Conservation (phyloP, 2,888 invertebrate genomes). For the Zygaena filipendulae region DNA sequence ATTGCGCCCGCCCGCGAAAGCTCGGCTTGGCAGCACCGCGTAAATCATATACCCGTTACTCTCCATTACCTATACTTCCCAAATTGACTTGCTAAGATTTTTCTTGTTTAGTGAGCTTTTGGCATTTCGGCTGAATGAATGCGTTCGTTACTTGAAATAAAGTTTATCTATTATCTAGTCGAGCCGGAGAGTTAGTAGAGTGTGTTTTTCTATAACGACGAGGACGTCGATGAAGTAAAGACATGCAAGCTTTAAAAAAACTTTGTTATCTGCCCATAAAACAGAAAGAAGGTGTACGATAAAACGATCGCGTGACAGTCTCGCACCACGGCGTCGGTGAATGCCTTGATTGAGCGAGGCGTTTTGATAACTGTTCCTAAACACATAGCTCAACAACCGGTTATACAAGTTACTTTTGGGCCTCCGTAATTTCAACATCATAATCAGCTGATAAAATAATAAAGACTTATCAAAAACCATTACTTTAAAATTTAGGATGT, state of each 20-base stretch:
- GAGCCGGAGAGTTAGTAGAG: too few relatives aligned
- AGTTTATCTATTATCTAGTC: too few relatives aligned
- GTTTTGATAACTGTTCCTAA: too few relatives aligned
- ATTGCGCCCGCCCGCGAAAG: conserved; percentile 56
- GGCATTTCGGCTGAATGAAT: too few relatives aligned
- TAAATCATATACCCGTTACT: conserved; percentile 66
- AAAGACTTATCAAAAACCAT: too few relatives aligned
- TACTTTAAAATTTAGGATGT: too few relatives aligned
- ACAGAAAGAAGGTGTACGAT: conserved; percentile 62
- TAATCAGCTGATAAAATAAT: too few relatives aligned
- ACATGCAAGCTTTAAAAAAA: conserved; percentile 64
- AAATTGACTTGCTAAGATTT: conserved; percentile 60
- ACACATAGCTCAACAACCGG: too few relatives aligned
- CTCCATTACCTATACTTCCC: conserved; percentile 66
- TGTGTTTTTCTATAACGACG: conserved; percentile 39
- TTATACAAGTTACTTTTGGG: too few relatives aligned
- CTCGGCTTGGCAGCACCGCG: conserved; percentile 34
- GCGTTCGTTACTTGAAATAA: too few relatives aligned
- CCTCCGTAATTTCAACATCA: too few relatives aligned
- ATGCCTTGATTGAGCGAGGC: conserved; percentile 63
- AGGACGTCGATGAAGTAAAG: conserved; percentile 50
- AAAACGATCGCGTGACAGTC: conserved; percentile 62
- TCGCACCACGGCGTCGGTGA: conserved; percentile 42
- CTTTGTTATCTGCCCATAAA: conserved; percentile 60
- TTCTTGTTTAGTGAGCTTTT: too few relatives aligned